Percentiles rank a stretch among this genome's conserved stretches.
Evolutionary conservation across 1,140 invertebrate genomes (phyloP).

Genomic region (Pseudachorutes palmiensis): DNA sequence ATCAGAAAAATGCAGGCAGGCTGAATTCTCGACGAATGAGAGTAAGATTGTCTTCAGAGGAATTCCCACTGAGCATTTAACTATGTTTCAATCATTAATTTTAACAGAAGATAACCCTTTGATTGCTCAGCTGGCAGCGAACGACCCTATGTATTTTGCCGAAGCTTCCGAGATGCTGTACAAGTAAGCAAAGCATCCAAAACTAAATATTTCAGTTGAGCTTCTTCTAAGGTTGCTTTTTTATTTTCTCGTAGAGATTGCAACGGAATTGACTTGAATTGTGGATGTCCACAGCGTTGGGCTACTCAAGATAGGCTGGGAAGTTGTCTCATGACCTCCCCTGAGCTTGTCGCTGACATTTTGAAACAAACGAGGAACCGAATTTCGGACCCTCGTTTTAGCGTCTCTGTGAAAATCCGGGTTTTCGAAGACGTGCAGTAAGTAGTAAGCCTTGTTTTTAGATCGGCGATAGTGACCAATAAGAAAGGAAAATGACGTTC

Average conservation of each 20-base stretch:
- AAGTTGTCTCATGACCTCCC: constrained; percentile 69
- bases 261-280: constrained; percentile 90
- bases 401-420: constrained; percentile 87
- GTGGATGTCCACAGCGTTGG: constrained; percentile 94
- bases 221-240: not conserved
- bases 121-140: constrained; percentile 91
- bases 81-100: constrained; percentile 10
- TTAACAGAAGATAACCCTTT: constrained; percentile 65
- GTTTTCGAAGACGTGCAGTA: constrained; percentile 53
- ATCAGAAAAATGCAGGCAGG: constrained; percentile 74
- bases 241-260: constrained; percentile 52
- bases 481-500: not conserved
- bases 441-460: constrained; percentile 15
- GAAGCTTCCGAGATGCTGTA: constrained; percentile 72
- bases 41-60: constrained; percentile 42
- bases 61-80: constrained; percentile 10
- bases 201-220: too few relatives aligned
- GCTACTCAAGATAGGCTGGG: constrained; percentile 86
- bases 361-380: constrained; percentile 63
- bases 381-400: constrained; percentile 61
- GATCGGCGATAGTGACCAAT: too few relatives aligned
- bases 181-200: too few relatives aligned
- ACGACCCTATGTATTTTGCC: constrained; percentile 70
- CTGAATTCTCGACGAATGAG: constrained; percentile 74
- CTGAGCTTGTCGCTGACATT: constrained; percentile 73